These are phyloP conservation scores for Ichneumoninae sp. DNA, from an alignment of 2,888 invertebrate genomes.

Conservation along the genomic window DNA sequence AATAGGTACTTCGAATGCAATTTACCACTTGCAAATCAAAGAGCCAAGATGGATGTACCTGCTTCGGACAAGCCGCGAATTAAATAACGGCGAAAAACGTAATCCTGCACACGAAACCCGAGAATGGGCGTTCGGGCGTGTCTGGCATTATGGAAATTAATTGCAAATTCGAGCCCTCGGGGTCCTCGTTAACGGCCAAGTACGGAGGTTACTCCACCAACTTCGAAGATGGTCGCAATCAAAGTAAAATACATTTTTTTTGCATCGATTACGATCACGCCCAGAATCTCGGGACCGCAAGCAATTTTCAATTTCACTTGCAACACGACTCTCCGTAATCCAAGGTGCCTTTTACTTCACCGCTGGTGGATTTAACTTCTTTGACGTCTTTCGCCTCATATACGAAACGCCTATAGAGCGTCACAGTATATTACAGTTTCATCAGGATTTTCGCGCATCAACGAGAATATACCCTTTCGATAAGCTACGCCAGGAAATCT, in stretches of 20 bases:
- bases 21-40: not conserved
- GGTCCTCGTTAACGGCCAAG: slow-evolving; percentile 41
- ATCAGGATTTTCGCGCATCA: slow-evolving; percentile 23
- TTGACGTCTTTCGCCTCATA: not conserved
- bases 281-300: not conserved
- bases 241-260: not conserved
- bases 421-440: not conserved
- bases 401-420: not conserved
- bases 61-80: slow-evolving; percentile 15
- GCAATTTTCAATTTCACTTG: slow-evolving; percentile 18
- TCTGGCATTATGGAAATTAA: slow-evolving; percentile 57
- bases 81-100: slow-evolving; percentile 21
- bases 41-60: not conserved
- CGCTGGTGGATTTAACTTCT: not conserved
- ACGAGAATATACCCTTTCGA: not conserved
- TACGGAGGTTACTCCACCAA: not conserved
- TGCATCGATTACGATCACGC: not conserved
- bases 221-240: not conserved
- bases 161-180: slow-evolving; percentile 46
- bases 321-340: slow-evolving; percentile 1
- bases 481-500: not conserved
- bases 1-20: not conserved
- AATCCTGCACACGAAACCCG: slow-evolving; percentile 12
- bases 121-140: slow-evolving; percentile 18
- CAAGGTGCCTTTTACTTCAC: not conserved